A percentile compares a stretch with the other conserved stretches of the same genome.
These are phyloP conservation scores for Apantesis nais DNA, from an alignment of 2,888 invertebrate species.

Conservation along the genomic window DNA sequence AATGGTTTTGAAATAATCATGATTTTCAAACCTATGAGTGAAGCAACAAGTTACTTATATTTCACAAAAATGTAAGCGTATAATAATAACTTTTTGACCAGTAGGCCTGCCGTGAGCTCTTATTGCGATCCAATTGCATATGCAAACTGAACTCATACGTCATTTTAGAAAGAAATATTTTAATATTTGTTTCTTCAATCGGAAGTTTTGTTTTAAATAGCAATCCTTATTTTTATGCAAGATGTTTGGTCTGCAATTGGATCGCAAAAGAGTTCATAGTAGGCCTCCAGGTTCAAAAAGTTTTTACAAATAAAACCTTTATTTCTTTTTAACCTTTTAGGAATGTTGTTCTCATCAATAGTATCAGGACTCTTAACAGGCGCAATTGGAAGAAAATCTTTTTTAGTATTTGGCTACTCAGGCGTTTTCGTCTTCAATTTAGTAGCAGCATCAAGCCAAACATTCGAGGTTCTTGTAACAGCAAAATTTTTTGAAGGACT, in stretches of 20 bases:
- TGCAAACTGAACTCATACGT: no score
- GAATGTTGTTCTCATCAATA: slow-evolving; percentile 64
- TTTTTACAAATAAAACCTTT: neutral
- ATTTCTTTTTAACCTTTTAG: slow-evolving; percentile 47
- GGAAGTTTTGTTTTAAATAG: no score
- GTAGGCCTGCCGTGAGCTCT: no score
- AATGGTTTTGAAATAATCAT: neutral
- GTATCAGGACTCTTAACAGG: slow-evolving; percentile 70
- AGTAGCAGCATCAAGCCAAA: slow-evolving; percentile 66
- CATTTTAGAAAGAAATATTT: no score
- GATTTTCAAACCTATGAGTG: neutral
- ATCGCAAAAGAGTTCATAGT: no score
- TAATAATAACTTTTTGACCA: no score
- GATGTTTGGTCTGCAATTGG: no score
- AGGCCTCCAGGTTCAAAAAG: no score
- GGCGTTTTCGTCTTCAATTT: slow-evolving; percentile 62
- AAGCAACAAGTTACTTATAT: neutral
- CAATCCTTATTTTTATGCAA: no score
- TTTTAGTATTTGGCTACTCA: slow-evolving; percentile 59
- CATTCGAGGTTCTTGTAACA: slow-evolving; percentile 57
- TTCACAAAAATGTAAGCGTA: neutral
- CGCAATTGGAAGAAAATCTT: slow-evolving; percentile 68
- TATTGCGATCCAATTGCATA: no score
- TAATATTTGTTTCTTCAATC: no score
- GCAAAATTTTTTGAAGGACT: slow-evolving; percentile 68